Percentiles rank a stretch among this genome's conserved stretches.
Evolutionary conservation across 2,113 vertebrate genomes (phyloP).

Genomic region (Elachura formosa): DNA sequence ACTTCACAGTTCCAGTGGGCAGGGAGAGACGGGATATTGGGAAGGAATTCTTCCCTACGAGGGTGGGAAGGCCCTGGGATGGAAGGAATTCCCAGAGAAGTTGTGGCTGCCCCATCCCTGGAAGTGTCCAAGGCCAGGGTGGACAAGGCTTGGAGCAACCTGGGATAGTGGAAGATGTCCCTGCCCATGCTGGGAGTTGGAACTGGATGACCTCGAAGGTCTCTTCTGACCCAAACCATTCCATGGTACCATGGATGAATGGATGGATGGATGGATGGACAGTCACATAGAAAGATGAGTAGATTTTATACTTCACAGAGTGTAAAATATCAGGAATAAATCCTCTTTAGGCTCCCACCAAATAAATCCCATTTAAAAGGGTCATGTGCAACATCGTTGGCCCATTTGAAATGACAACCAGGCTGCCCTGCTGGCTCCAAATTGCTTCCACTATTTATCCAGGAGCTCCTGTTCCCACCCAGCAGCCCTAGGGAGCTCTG

Average conservation of each 20-base stretch:
- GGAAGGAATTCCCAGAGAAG: not conserved
- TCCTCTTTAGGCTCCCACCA: not conserved
- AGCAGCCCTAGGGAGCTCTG: not conserved
- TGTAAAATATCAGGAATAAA: not conserved
- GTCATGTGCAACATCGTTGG: rapidly evolving
- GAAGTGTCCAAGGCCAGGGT: rapidly evolving
- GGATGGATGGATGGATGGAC: not conserved
- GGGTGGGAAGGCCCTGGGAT: rapidly evolving
- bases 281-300: not conserved
- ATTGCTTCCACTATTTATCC: not conserved
- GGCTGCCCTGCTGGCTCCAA: not conserved
- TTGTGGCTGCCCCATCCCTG: not conserved
- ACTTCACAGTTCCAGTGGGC: not conserved
- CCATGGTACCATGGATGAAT: not conserved
- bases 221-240: not conserved
- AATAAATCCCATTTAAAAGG: not conserved
- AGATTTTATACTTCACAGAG: not conserved
- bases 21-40: too few relatives aligned
- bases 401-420: not conserved
- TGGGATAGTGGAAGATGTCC: not conserved
- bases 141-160: not conserved
- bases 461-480: not conserved
- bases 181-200: not conserved
- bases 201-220: not conserved
- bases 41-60: not conserved